Evolutionary conservation across 2,797 vertebrate species (phyloP).

Genomic region (Smutsia temminckii): DNA sequence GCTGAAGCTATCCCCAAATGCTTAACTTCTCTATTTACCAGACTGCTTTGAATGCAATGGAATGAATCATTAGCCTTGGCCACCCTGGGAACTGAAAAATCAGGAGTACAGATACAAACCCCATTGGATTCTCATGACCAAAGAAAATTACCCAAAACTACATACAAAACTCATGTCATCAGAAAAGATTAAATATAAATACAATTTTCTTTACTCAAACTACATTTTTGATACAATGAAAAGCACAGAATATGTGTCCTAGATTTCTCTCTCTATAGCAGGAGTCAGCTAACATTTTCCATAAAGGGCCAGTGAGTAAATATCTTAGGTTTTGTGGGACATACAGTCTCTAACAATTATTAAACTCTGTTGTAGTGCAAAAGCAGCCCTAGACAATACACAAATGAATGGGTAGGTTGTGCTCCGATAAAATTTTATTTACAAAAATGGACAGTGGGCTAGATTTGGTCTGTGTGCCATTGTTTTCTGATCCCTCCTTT

Average conservation of each 20-base stretch:
- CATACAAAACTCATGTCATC: not conserved
- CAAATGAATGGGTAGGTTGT: not conserved
- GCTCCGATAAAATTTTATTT: constrained; percentile 36
- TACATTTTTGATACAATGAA: not conserved
- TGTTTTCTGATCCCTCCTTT: not conserved
- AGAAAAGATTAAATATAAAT: not conserved
- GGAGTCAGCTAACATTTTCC: not conserved
- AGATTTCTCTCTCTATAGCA: not conserved
- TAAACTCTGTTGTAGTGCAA: not conserved
- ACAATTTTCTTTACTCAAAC: not conserved
- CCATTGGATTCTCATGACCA: not conserved
- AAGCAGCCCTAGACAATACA: not conserved
- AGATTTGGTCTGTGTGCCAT: not conserved
- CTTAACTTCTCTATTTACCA: constrained; percentile 33
- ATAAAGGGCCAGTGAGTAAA: not conserved
- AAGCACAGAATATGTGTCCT: constrained; percentile 2
- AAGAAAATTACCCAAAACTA: not conserved
- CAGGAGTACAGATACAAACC: not conserved
- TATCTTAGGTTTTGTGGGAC: not conserved
- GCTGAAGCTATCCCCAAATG: not conserved
- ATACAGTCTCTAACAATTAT: not conserved
- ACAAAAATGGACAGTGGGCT: not conserved
- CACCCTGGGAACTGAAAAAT: not conserved
- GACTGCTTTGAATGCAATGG: not conserved
- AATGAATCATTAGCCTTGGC: not conserved